phyloP scores from a whole-genome alignment of 2,797 vertebrate genomes.

The Tolypeutes matacus region DNA sequence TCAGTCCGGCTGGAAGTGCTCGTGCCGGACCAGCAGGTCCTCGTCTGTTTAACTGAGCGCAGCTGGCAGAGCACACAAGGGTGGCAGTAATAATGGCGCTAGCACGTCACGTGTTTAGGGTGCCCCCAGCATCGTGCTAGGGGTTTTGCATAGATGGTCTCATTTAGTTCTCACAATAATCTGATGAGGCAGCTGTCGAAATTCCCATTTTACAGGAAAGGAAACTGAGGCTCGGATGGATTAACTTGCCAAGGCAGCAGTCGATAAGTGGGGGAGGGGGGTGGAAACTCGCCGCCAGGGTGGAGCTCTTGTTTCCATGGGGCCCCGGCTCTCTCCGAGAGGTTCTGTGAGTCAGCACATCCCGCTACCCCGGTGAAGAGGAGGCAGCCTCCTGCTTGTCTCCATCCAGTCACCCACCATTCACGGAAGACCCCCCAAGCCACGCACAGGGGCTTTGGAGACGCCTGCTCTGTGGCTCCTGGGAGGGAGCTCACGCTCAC shows the following conservation, averaged over 20 bases:
- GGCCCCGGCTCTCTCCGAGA: neutral
- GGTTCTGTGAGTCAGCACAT: neutral
- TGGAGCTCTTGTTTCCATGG: neutral
- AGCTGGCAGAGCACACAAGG: neutral
- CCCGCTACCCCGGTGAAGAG: neutral
- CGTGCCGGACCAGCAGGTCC: neutral
- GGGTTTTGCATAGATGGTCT: neutral
- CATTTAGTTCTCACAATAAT: neutral
- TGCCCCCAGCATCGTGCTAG: neutral
- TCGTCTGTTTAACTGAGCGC: neutral
- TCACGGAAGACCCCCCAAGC: neutral
- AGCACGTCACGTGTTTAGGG: neutral
- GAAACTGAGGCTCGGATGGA: neutral
- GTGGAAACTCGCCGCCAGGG: neutral
- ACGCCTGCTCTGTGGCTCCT: neutral
- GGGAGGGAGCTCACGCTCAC: neutral
- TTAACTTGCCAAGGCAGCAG: neutral
- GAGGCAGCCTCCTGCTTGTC: neutral
- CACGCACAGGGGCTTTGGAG: neutral
- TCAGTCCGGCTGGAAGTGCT: neutral
- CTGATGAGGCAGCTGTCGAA: neutral
- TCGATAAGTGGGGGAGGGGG: neutral
- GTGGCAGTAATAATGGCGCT: neutral
- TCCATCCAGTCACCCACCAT: neutral
- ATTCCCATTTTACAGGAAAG: neutral